These are phyloP conservation scores for Plestiodon gilberti DNA, from an alignment of 2,113 vertebrate species.

Conservation along the genomic window DNA sequence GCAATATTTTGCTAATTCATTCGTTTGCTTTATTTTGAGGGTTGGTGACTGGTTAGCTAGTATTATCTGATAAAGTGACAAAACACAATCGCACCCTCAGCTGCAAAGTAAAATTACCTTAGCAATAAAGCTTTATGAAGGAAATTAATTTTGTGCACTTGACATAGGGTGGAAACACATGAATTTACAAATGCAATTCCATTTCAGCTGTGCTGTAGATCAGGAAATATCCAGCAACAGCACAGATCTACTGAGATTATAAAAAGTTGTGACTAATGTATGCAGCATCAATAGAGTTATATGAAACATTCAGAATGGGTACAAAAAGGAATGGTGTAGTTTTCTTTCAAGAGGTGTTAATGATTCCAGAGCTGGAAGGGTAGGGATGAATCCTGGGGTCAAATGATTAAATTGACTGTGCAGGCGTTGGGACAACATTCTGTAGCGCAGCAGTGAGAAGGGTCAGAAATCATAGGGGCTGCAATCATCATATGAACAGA, in stretches of 20 bases:
- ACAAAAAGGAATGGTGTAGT: not conserved
- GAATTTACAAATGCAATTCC: slow-evolving; percentile 16
- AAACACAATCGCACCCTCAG: not conserved
- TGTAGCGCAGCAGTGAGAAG: not conserved
- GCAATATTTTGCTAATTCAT: not conserved
- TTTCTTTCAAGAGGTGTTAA: not conserved
- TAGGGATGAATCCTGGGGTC: not conserved
- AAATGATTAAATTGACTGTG: not conserved
- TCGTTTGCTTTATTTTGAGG: not conserved
- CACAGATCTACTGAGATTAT: not conserved
- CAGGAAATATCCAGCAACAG: not conserved
- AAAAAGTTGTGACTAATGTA: not conserved
- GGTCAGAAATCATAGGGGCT: rapidly evolving
- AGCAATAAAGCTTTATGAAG: slow-evolving; percentile 12
- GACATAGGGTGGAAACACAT: not conserved
- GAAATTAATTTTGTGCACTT: slow-evolving; percentile 5
- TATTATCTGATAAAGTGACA: slow-evolving; percentile 5
- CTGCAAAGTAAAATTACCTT: not conserved
- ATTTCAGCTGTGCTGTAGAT: not conserved
- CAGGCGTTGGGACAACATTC: not conserved
- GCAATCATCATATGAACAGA: not conserved
- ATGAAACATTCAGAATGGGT: not conserved
- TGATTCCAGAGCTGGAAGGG: not conserved
- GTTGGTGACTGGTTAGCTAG: not conserved
- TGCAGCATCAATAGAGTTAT: not conserved